Evolutionary conservation across 2,797 vertebrate genomes (phyloP), one percentile per base, ranked within the genome.

Genomic region (Eupleurogrammus muticus): DNA sequence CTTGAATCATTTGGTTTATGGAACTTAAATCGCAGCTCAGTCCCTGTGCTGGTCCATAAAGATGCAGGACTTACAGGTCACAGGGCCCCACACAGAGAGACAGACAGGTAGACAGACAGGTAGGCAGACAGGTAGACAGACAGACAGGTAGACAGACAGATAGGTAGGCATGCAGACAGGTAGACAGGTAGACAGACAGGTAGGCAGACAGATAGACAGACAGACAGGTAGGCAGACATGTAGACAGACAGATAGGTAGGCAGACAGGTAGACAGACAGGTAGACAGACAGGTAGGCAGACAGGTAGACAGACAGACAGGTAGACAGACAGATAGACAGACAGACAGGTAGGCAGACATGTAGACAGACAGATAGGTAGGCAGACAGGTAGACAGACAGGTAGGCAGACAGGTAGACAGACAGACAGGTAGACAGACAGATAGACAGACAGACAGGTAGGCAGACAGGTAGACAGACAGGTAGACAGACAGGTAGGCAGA

Each of bases 161-260:
- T n/a, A n/a, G n/a, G n/a, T n/a, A n/a, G n/a, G n/a, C n/a, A n/a
- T n/a, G n/a, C n/a, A n/a, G n/a, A n/a, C n/a, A n/a, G n/a, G 19
- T 59, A n/a, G 49, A 17, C 51, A 60, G 62, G 40, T 9, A 73
- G 53, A 32, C 20, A 66, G 63, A 21, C 40, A 59, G 58, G 65
- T 44, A 67, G 73, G 71, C 76, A 82, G 66, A 54, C 65, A 59
- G 66, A n/a, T 59, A n/a, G 49, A n/a, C n/a, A n/a, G n/a, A n/a
- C 40, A 44, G 16, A 17, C 51, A 60, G 62, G 40, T 9, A 73
- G 53, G 21, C 20, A 66, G 63, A 21, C 40, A 59, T 51, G 65
- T 44, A 67, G 73, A 73, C 76, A 82, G 66, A 54, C 65, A 59
- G 66, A n/a, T 59, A n/a, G 49, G n/a, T n/a, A n/a, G n/a, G n/a